Conservation (phyloP, 2,888 invertebrate genomes). For the Eulithis prunata region DNA sequence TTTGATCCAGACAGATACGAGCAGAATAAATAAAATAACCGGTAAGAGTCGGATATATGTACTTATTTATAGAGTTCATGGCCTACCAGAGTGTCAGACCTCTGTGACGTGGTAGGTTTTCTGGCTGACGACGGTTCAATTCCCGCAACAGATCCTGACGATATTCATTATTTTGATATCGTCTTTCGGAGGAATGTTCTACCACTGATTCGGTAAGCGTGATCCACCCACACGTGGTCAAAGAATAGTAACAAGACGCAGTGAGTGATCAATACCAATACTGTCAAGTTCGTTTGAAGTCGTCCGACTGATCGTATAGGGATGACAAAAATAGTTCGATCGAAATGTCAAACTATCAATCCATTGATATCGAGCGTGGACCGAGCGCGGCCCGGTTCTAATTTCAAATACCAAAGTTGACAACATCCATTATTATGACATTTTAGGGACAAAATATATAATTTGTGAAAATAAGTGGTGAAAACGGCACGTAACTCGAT, state of each 20-base stretch:
- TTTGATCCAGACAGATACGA: constrained; percentile 21
- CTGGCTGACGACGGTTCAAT: too few relatives aligned
- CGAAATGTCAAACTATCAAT: constrained; percentile 58
- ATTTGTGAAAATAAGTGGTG: constrained; percentile 33
- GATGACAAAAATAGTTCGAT: constrained; percentile 70
- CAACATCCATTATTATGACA: constrained; percentile 36
- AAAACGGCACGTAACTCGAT: constrained; percentile 17
- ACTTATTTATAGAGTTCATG: too few relatives aligned
- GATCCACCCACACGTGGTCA: constrained; percentile 1
- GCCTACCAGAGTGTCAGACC: too few relatives aligned
- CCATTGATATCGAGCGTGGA: constrained; percentile 35
- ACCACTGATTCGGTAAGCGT: neutral
- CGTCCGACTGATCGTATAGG: constrained; percentile 36
- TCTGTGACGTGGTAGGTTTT: too few relatives aligned
- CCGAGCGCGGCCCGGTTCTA: constrained; percentile 28
- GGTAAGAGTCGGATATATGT: neutral
- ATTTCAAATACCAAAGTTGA: constrained; percentile 33
- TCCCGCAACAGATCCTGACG: too few relatives aligned
- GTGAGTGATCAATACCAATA: constrained; percentile 13
- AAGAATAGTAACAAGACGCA: neutral
- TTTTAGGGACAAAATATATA: constrained; percentile 34
- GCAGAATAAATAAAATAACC: constrained; percentile 19
- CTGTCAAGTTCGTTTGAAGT: constrained; percentile 36
- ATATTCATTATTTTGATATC: neutral
- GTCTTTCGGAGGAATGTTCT: neutral